Conservation (phyloP, 2,797 vertebrate genomes). For the Delichon dasypus region DNA sequence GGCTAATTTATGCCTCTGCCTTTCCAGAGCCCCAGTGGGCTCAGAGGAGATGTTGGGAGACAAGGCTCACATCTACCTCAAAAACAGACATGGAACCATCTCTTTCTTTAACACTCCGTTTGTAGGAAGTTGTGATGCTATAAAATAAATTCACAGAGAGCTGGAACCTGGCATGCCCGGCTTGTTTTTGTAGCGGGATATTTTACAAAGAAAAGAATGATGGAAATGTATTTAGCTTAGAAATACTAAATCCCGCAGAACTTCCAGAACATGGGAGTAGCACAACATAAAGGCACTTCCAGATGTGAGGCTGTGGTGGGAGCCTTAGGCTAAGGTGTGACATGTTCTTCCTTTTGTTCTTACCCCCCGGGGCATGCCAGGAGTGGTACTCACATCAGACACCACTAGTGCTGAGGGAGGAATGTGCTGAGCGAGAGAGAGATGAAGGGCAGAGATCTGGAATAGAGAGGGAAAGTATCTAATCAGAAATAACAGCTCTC, state of each 20-base stretch:
- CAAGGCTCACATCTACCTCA: background rate
- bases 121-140: background rate
- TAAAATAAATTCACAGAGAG: background rate
- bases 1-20: background rate
- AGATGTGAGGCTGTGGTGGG: background rate
- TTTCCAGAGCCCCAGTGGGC: background rate
- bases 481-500: constrained; percentile 17
- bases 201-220: background rate
- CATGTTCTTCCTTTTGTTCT: background rate
- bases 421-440: background rate
- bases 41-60: background rate
- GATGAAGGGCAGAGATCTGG: background rate
- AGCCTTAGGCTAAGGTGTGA: background rate
- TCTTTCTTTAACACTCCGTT: background rate
- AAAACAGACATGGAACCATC: background rate
- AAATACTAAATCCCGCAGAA: background rate
- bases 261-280: background rate
- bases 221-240: background rate
- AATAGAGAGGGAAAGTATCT: background rate
- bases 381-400: background rate
- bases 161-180: background rate
- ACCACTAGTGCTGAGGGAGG: background rate
- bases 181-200: background rate
- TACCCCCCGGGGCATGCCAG: background rate
- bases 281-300: background rate